These are phyloP conservation scores for Rotaria sp. DNA, from an alignment of 2,888 invertebrate species.

Conservation along the genomic window DNA sequence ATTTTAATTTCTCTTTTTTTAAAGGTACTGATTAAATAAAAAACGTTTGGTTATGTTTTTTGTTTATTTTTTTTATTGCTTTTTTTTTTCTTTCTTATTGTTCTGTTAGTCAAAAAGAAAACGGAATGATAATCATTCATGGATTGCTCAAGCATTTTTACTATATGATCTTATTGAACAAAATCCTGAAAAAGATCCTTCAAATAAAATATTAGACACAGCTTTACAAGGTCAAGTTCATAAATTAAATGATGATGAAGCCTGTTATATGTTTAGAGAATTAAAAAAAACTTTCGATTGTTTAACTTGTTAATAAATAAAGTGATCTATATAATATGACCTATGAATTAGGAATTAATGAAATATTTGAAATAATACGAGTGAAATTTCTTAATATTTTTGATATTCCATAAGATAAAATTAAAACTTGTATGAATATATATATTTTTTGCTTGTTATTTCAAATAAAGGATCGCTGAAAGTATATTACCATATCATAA, in stretches of 20 bases:
- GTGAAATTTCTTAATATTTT: not conserved
- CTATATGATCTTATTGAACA: not conserved
- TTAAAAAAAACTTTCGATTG: slow-evolving; percentile 4
- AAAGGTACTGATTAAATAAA: too few species aligned
- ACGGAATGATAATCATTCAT: not conserved
- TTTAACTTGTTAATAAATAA: slow-evolving; percentile 3
- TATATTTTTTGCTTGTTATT: not conserved
- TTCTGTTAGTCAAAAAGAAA: too few species aligned
- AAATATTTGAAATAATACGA: not conserved
- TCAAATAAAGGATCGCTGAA: not conserved
- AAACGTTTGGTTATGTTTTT: too few species aligned
- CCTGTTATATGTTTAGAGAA: not conserved
- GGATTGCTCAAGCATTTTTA: not conserved
- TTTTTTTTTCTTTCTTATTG: too few species aligned
- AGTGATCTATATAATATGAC: slow-evolving; percentile 14
- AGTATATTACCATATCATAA: not conserved
- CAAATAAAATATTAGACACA: not conserved
- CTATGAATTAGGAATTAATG: slow-evolving; percentile 11
- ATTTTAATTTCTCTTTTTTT: too few species aligned
- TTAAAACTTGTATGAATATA: not conserved
- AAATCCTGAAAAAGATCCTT: not conserved
- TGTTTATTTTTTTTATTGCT: too few species aligned
- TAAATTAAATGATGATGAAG: slow-evolving; percentile 20
- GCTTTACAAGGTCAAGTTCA: not conserved
- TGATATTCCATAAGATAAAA: not conserved